These are phyloP conservation scores for Homalodisca vitripennis DNA, from an alignment of 1,140 invertebrate genomes.

Conservation along the genomic window DNA sequence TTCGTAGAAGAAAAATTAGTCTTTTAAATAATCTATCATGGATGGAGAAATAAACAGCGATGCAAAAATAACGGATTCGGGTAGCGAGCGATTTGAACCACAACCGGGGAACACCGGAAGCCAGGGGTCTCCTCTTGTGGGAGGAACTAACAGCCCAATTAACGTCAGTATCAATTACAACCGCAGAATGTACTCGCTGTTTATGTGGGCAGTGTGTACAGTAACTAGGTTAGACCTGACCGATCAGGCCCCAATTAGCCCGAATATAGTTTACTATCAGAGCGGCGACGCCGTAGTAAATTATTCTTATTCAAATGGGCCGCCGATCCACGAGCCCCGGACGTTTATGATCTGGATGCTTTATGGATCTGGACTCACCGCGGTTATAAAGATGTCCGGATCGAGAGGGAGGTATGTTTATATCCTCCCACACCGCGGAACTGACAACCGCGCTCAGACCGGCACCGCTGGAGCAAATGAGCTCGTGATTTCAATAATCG, in stretches of 20 bases:
- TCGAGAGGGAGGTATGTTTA: background rate
- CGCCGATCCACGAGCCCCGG: background rate
- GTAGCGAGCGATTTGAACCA: no score
- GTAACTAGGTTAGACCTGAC: background rate
- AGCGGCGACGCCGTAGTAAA: background rate
- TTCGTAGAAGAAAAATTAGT: no score
- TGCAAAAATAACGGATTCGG: no score
- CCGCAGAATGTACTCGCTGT: background rate
- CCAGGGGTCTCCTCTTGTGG: no score
- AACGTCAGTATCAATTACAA: slow-evolving; percentile 17
- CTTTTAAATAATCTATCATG: no score
- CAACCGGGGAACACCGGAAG: no score
- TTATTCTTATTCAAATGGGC: slow-evolving; percentile 16
- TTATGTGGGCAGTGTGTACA: slow-evolving; percentile 15
- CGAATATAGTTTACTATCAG: background rate
- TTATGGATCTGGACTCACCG: slow-evolving; percentile 13
- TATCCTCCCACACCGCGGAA: no score
- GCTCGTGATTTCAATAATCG: no score
- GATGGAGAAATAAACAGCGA: no score
- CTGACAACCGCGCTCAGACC: no score
- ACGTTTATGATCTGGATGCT: slow-evolving; percentile 10
- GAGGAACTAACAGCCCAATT: background rate
- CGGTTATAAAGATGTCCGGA: slow-evolving; percentile 16
- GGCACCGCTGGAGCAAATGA: no score
- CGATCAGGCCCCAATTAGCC: slow-evolving; percentile 6